These are phyloP conservation scores for Pituophis catenifer DNA, from an alignment of 2,113 vertebrate genomes.

Conservation along the genomic window DNA sequence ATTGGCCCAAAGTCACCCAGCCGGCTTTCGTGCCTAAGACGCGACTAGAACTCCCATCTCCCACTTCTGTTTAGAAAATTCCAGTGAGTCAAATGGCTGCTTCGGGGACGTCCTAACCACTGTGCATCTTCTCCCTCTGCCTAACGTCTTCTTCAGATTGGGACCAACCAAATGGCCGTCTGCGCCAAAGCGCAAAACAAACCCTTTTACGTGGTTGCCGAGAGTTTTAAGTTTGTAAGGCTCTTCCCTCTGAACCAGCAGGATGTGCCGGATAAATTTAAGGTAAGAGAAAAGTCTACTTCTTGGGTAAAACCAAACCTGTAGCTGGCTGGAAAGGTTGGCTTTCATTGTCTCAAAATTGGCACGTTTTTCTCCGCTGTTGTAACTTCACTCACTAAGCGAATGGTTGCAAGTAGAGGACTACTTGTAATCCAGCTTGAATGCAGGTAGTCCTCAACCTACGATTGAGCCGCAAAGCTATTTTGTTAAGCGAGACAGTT, in stretches of 20 bases:
- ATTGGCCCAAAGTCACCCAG: too few species aligned
- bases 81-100: background rate
- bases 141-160: conserved; percentile 78
- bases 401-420: too few species aligned
- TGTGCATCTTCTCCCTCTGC: background rate
- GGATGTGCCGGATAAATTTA: conserved; percentile 92
- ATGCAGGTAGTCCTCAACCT: too few species aligned
- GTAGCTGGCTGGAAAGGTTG: background rate
- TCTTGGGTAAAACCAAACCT: background rate
- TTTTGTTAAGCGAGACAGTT: too few species aligned
- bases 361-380: too few species aligned
- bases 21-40: too few species aligned
- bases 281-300: conserved; percentile 71
- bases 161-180: conserved; percentile 93
- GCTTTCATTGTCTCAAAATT: background rate
- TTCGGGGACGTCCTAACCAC: background rate
- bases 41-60: background rate
- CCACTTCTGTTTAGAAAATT: background rate
- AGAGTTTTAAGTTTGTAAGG: conserved; percentile 97
- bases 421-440: too few species aligned
- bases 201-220: conserved; percentile 95
- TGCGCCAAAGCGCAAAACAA: conserved; percentile 98
- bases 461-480: too few species aligned
- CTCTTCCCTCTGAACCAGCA: conserved; percentile 96
- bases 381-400: too few species aligned